A percentile compares a stretch with the other conserved stretches of the same genome.
These are phyloP conservation scores for Nothobranchius kuhntae DNA, from an alignment of 2,113 vertebrate genomes.

Conservation along the genomic window DNA sequence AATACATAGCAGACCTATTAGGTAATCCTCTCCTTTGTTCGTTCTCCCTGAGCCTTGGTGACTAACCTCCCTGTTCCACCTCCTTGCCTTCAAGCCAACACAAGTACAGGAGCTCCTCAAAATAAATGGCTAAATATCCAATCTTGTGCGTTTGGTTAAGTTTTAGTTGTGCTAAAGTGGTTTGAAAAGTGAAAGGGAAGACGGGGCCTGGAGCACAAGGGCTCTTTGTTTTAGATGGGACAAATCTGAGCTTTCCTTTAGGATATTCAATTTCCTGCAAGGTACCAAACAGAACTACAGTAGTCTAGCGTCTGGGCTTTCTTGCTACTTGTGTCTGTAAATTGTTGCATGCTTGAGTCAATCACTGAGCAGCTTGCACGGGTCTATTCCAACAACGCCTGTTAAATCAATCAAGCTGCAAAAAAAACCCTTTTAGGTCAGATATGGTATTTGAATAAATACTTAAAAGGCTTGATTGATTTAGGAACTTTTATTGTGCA, in stretches of 20 bases:
- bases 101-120: constrained; percentile 14
- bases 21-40: constrained; percentile 89
- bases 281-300: constrained; percentile 71
- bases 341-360: constrained; percentile 67
- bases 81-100: constrained; percentile 66
- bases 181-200: constrained; percentile 15
- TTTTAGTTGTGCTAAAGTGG: constrained; percentile 41
- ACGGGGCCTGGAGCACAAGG: constrained; percentile 59
- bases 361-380: constrained; percentile 58
- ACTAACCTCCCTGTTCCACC: constrained; percentile 80
- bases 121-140: constrained; percentile 38
- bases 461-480: constrained; percentile 49
- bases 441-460: constrained; percentile 66
- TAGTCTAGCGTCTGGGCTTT: constrained; percentile 67
- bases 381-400: constrained; percentile 63
- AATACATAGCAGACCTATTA: constrained; percentile 88
- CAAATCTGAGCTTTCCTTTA: constrained; percentile 77
- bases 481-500: constrained; percentile 37
- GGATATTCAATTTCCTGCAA: constrained; percentile 79
- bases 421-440: constrained; percentile 58
- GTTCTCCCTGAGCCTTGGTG: constrained; percentile 82
- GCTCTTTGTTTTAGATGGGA: constrained; percentile 74
- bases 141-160: constrained; percentile 20
- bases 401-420: constrained; percentile 73
- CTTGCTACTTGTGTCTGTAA: constrained; percentile 53